phyloP scores from a whole-genome alignment of 2,797 vertebrate genomes.

The Eremophila alpestris region DNA sequence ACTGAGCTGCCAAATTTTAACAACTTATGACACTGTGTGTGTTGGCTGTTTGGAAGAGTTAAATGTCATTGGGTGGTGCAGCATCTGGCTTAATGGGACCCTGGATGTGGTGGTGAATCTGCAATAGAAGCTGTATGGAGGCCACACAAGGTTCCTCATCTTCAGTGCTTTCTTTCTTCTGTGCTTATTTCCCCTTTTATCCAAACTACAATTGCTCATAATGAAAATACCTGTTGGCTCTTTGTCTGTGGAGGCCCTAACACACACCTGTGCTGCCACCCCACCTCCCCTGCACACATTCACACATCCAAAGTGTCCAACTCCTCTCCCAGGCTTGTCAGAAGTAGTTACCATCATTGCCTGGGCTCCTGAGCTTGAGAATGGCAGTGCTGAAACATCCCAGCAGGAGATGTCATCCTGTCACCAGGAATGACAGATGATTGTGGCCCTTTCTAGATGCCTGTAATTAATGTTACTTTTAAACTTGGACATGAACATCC shows the following conservation, averaged over 20 bases:
- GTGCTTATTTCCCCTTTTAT: not conserved
- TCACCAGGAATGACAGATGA: slow-evolving; percentile 54
- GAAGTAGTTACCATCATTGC: not conserved
- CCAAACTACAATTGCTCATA: not conserved
- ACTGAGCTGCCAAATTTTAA: not conserved
- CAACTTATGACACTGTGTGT: not conserved
- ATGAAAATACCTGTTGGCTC: not conserved
- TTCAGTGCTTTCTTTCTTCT: not conserved
- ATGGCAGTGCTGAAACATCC: slow-evolving; percentile 14
- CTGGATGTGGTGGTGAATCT: not conserved
- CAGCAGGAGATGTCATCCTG: slow-evolving; percentile 58
- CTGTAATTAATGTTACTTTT: slow-evolving; percentile 53
- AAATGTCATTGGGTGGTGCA: not conserved
- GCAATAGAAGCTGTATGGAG: not conserved
- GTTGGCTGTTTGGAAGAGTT: not conserved
- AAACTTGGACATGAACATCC: not conserved
- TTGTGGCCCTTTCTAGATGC: slow-evolving; percentile 19
- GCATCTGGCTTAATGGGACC: not conserved
- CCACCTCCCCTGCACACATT: not conserved
- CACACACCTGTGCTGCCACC: not conserved
- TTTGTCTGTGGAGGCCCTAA: not conserved
- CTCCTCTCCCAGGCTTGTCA: not conserved
- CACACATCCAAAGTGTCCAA: not conserved
- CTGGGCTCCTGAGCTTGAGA: not conserved
- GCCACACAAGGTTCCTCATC: too few species aligned